Conservation (phyloP, 2,888 invertebrate genomes). For the Drosophila incognita region DNA sequence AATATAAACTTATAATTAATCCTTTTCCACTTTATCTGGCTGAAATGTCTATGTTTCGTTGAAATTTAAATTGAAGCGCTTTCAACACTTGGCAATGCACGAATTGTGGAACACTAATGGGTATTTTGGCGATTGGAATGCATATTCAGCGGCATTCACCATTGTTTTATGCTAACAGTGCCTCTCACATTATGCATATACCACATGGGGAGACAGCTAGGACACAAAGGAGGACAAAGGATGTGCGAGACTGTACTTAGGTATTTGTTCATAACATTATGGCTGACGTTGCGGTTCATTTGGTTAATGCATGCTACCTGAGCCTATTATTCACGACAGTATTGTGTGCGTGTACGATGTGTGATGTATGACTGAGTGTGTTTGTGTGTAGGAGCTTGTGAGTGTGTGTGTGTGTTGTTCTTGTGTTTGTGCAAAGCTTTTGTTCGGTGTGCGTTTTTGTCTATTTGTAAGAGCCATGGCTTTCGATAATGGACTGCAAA, state of each 20-base stretch:
- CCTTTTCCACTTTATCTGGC: background rate
- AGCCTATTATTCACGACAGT: conserved; percentile 68
- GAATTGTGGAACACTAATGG: background rate
- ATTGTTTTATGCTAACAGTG: conserved; percentile 29
- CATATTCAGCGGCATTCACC: background rate
- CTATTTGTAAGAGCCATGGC: conserved; percentile 38
- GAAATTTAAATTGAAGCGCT: background rate
- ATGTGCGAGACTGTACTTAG: conserved; percentile 32
- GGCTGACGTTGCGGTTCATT: conserved; percentile 73
- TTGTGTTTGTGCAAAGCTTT: conserved; percentile 41
- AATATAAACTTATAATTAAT: background rate
- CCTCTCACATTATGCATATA: conserved; percentile 57
- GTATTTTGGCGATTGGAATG: background rate
- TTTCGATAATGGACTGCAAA: conserved; percentile 47
- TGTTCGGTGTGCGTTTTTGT: conserved; percentile 46
- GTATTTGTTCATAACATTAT: conserved; percentile 63
- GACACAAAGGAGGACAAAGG: background rate
- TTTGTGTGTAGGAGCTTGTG: background rate
- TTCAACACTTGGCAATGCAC: background rate
- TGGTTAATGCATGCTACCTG: conserved; percentile 71
- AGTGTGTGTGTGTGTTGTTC: background rate
- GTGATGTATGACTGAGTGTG: background rate
- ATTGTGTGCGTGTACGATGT: conserved; percentile 32
- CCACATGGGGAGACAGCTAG: conserved; percentile 37
- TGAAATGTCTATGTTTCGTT: background rate